Base-by-base conservation (phyloP, 2,888 invertebrate species). In the Arge pagana region DNA sequence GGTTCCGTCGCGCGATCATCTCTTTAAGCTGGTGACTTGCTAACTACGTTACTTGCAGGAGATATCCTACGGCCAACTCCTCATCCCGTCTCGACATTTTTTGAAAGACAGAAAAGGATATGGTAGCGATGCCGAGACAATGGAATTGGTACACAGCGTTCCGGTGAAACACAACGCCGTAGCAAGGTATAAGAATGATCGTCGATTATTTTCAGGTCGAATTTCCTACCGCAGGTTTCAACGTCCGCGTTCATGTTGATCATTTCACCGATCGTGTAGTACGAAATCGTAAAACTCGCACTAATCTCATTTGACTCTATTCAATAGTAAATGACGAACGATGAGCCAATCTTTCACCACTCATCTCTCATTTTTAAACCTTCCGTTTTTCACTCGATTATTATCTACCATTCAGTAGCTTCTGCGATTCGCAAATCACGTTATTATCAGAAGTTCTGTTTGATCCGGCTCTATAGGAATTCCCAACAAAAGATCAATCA, bases 61-160 rank as follows among this genome's bases (percentile, higher is more conserved):
- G 77, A 85, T 93, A 64, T 95, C 95, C 13, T 96, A 94, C 78
- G 90, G 90, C 28, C 88, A 90, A 71, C 79, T 94, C 54, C 79
- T 95, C 58, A 85, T 89, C 48, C 90, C 93, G 42, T 89, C 93
- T 15, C 82, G 82, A 55, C 79, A 82, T 56, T 82, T 79, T 62
- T 73, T 76, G 58, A 74, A 76, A 37, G 81, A 80, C 53, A 74
- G 78, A 60, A 78, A 76, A 59, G 53, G 70, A 39, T 71, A 71
- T 48, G 58, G 63, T 15, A 65, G 61, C 50, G 77, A 74, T 36
- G 69, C 60, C 39, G 77, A 77, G 56, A 56, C 68, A 21, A 65
- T 72, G 53, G 76, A 77, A 55, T 48, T 71, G 15, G 58, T 64
- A 21, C 77, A 80, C 60, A 72, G 76, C 26, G 70, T 74, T 33